These are phyloP conservation scores for Lepisosteus osseus DNA, from an alignment of 2,113 vertebrate genomes.

Conservation along the genomic window DNA sequence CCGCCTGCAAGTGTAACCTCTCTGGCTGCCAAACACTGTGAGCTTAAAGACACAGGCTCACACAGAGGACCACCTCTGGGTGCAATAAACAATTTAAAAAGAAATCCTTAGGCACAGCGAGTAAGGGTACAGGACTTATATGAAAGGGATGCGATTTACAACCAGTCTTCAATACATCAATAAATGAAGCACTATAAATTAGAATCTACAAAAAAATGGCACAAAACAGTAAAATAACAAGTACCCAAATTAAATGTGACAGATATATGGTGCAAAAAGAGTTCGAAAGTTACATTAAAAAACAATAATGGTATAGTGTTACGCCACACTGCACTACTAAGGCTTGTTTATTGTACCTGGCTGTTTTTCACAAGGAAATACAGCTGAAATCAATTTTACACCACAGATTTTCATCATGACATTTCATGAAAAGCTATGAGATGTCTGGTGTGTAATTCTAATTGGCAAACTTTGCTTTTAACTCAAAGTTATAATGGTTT, in stretches of 20 bases:
- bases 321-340: not conserved
- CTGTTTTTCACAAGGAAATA: not conserved
- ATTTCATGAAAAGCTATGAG: not conserved
- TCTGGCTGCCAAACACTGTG: constrained; percentile 4
- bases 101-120: not conserved
- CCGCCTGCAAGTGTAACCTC: not conserved
- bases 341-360: constrained; percentile 7
- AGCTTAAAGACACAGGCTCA: not conserved
- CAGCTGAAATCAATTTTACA: constrained; percentile 3
- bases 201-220: constrained; percentile 3
- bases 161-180: not conserved
- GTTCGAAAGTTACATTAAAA: constrained; percentile 1
- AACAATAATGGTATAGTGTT: not conserved
- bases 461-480: not conserved
- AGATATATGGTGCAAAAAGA: constrained; percentile 6
- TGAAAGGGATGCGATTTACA: constrained; percentile 3
- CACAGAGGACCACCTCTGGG: not conserved
- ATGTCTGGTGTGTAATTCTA: not conserved
- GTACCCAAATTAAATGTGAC: constrained; percentile 3
- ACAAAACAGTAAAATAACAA: constrained; percentile 7
- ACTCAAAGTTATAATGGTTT: not conserved
- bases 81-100: constrained; percentile 8
- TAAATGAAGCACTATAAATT: constrained; percentile 14
- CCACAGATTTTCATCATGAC: not conserved
- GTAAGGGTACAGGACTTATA: not conserved